A percentile compares a stretch with the other conserved stretches of the same genome.
Evolutionary conservation across 2,888 invertebrate species (phyloP).

Genomic region (Ectobius pallidus): DNA sequence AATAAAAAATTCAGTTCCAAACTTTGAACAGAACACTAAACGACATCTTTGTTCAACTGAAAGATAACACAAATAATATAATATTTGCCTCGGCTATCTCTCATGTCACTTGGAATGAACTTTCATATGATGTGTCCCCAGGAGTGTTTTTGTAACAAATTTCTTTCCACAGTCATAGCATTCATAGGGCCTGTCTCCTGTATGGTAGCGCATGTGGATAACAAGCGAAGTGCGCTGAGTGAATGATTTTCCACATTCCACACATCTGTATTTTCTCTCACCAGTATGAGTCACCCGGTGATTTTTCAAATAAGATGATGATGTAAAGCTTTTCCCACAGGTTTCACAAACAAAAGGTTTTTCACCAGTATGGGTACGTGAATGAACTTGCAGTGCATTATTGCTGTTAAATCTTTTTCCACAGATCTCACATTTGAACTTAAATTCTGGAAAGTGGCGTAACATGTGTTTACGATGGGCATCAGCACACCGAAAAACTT

Average conservation of each 20-base stretch:
- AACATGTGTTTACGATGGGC: too few species aligned
- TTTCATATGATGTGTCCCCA: background rate
- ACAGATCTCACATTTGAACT: conserved; percentile 29
- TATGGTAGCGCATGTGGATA: background rate
- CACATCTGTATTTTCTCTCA: background rate
- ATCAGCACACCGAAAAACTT: too few species aligned
- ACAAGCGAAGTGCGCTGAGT: background rate
- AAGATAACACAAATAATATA: too few species aligned
- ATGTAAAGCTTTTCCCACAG: background rate
- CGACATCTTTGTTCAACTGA: too few species aligned
- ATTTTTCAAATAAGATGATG: background rate
- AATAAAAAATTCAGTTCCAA: too few species aligned
- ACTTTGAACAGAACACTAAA: too few species aligned
- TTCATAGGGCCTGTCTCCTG: background rate
- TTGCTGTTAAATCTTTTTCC: background rate
- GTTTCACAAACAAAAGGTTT: background rate
- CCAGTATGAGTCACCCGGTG: background rate
- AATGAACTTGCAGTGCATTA: background rate
- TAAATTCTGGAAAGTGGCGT: too few species aligned
- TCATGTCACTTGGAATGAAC: background rate
- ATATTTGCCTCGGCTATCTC: too few species aligned
- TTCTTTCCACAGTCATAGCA: background rate
- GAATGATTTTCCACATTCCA: background rate
- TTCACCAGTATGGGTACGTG: background rate
- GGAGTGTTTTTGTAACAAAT: background rate